A percentile compares a stretch with the other conserved stretches of the same genome.
phyloP scores from a whole-genome alignment of 2,113 vertebrate species.

The Nerophis ophidion region DNA sequence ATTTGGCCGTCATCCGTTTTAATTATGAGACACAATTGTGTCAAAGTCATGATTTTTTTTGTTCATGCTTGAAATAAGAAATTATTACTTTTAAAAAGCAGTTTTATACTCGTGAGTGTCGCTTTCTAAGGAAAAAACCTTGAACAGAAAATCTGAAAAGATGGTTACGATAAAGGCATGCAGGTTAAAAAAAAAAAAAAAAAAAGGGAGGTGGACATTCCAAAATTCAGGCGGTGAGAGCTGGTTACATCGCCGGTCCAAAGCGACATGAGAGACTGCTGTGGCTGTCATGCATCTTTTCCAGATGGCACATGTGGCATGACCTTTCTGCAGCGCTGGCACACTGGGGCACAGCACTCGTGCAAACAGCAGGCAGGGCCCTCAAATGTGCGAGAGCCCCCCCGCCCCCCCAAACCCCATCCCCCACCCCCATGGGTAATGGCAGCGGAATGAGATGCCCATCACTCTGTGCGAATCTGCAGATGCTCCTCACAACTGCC shows the following conservation, averaged over 20 bases:
- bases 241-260: conserved; percentile 30
- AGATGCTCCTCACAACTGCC: conserved; percentile 79
- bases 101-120: too few species aligned
- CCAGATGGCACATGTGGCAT: conserved; percentile 65
- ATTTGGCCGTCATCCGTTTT: too few species aligned
- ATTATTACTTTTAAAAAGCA: too few species aligned
- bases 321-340: conserved; percentile 75
- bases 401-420: conserved; percentile 55
- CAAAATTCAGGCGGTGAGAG: conserved; percentile 13
- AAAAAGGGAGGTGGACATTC: conserved; percentile 2
- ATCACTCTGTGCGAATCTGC: conserved; percentile 80
- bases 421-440: conserved; percentile 73
- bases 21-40: too few species aligned
- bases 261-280: conserved; percentile 17
- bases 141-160: too few species aligned
- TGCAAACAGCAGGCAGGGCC: conserved; percentile 64
- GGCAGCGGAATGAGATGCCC: conserved; percentile 81
- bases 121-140: too few species aligned
- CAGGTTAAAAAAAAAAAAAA: background rate
- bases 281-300: conserved; percentile 44
- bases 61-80: too few species aligned
- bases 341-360: conserved; percentile 52
- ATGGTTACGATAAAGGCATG: conserved; percentile 5
- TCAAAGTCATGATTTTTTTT: too few species aligned
- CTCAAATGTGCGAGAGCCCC: conserved; percentile 73